Conservation (phyloP, 2,797 vertebrate species). For the Taeniopygia guttata region DNA sequence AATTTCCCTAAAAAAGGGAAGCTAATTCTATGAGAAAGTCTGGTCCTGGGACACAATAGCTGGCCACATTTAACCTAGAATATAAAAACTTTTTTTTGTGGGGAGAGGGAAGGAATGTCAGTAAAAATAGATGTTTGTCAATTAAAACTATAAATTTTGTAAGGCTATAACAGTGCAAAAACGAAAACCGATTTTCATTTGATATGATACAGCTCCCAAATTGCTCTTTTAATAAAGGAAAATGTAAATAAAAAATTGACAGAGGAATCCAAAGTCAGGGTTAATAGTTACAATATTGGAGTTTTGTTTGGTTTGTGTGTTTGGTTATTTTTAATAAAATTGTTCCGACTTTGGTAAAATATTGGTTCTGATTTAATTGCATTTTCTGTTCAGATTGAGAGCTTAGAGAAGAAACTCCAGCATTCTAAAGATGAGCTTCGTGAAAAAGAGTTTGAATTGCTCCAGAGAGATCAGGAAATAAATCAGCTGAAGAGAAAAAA, state of each 20-base stretch:
- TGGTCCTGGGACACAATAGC: neutral
- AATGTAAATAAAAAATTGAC: neutral
- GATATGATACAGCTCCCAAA: neutral
- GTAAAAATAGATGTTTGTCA: neutral
- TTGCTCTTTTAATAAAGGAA: neutral
- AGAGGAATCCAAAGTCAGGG: neutral
- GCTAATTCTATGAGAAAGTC: neutral
- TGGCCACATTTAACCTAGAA: neutral
- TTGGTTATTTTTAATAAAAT: neutral
- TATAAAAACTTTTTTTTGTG: neutral
- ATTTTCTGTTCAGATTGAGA: constrained; percentile 70
- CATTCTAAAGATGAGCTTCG: constrained; percentile 70
- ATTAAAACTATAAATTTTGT: neutral
- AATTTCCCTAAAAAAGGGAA: neutral
- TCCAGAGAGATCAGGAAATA: constrained; percentile 78
- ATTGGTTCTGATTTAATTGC: neutral
- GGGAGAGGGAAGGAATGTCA: neutral
- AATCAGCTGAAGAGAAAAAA: constrained; percentile 74
- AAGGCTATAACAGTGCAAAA: neutral
- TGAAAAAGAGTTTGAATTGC: constrained; percentile 74
- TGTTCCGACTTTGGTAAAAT: neutral
- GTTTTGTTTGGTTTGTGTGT: neutral
- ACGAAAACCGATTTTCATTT: neutral
- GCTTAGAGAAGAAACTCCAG: constrained; percentile 74
- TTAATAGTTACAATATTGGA: neutral